Percentiles rank a stretch among this genome's conserved stretches.
Conservation (phyloP, 2,888 invertebrate genomes). For the Volucella bombylans region DNA sequence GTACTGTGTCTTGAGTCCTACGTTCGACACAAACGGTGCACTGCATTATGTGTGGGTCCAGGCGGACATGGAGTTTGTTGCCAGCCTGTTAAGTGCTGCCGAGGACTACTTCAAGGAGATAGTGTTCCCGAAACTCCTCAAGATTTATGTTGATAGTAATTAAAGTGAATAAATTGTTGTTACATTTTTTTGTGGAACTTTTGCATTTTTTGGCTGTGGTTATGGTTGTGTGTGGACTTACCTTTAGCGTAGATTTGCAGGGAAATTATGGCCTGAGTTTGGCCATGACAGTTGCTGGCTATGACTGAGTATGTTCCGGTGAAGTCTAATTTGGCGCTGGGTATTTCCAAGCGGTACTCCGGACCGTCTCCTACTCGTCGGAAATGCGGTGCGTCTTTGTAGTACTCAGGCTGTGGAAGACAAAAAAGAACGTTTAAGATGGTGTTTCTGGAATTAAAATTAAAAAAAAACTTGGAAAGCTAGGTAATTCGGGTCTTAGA, state of each 20-base stretch:
- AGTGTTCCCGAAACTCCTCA: conserved; percentile 79
- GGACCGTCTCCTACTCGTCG: conserved; percentile 88
- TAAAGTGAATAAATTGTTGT: conserved; percentile 38
- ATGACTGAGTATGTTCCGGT: conserved; percentile 94
- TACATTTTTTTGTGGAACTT: conserved; percentile 6
- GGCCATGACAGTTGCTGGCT: conserved; percentile 91
- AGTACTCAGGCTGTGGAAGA: conserved; percentile 89
- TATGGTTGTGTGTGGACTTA: conserved; percentile 80
- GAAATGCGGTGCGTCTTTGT: conserved; percentile 92
- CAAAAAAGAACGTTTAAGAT: conserved; percentile 11
- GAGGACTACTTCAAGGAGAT: conserved; percentile 81
- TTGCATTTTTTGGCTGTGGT: background rate
- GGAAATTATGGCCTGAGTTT: conserved; percentile 93
- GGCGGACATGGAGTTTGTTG: conserved; percentile 81
- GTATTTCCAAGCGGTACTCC: conserved; percentile 92
- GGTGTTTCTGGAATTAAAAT: background rate
- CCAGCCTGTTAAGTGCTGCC: conserved; percentile 79
- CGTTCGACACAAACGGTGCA: conserved; percentile 81
- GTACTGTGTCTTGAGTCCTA: conserved; percentile 81
- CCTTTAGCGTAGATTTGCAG: conserved; percentile 93
- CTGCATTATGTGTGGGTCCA: conserved; percentile 82
- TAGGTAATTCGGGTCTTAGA: too few relatives aligned
- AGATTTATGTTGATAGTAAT: conserved; percentile 77
- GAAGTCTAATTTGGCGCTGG: conserved; percentile 92
- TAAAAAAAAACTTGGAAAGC: background rate